Conservation (phyloP, 1,140 invertebrate species). For the Ericerus pela region DNA sequence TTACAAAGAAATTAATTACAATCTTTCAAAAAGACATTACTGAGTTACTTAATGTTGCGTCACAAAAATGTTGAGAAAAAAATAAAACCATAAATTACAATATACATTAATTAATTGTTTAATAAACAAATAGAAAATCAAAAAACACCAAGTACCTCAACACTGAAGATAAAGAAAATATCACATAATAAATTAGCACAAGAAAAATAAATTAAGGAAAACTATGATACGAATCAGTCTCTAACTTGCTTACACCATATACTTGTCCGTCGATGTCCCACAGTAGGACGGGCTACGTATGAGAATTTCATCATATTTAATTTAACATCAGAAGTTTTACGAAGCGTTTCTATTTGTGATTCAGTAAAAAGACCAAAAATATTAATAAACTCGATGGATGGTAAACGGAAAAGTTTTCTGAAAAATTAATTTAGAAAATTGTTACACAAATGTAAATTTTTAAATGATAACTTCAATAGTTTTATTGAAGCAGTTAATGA, state of each 20-base stretch:
- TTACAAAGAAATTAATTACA: too few relatives aligned
- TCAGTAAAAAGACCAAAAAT: conserved; percentile 57
- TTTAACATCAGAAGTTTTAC: conserved; percentile 39
- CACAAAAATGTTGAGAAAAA: too few relatives aligned
- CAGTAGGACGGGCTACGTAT: conserved; percentile 71
- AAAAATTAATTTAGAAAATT: conserved; percentile 15
- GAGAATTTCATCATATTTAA: conserved; percentile 58
- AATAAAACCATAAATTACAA: too few relatives aligned
- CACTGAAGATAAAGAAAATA: too few relatives aligned
- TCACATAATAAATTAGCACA: too few relatives aligned
- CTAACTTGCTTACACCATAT: conserved; percentile 75
- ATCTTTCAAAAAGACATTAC: too few relatives aligned
- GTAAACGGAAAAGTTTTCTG: conserved; percentile 39
- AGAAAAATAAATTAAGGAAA: background rate
- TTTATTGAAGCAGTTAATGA: background rate
- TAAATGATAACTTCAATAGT: too few relatives aligned
- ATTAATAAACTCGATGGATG: conserved; percentile 50
- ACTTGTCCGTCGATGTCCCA: conserved; percentile 65
- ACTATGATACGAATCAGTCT: conserved; percentile 37
- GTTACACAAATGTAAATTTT: background rate
- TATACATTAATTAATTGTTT: too few relatives aligned
- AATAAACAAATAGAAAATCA: too few relatives aligned
- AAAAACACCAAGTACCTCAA: too few relatives aligned
- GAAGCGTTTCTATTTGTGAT: conserved; percentile 38
- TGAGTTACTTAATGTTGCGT: too few relatives aligned